Evolutionary conservation across 1,140 invertebrate species (phyloP), one percentile per base, ranked within the genome.

Genomic region (Euborellia annulipes): DNA sequence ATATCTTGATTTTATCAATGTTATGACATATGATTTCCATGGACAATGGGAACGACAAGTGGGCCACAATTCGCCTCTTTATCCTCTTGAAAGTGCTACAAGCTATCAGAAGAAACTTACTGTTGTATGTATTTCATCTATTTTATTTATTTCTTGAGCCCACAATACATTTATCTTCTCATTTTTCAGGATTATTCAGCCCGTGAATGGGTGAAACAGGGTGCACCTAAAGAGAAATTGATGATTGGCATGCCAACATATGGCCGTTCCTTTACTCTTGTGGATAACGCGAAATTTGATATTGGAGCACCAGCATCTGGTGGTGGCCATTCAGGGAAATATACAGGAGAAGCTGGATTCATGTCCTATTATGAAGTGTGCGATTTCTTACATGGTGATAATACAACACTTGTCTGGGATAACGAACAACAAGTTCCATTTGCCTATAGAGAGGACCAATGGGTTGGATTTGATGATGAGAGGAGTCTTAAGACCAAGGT

Each of bases 381-480:
- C 59, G 82, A 88, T 53, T 92, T 95, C 70, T 63, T 96, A 7
- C 78, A 83, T 38, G 82, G 79, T 54, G 83, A 87, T 47, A 93
- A 94, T 58, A 91, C 90, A 0, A 93, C 88, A 0, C 68, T 94
- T 0, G 88, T 95, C 0, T 95, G 91, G 89, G 90, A 95, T 57
- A 92, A 89, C 52, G 89, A 94, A 61, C 90, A 92, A 60, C 88
- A 90, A 68, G 89, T 91, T 45, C 92, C 88, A 30, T 94, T 93
- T 60, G 87, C 89, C 1, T 92, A 93, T 63, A 76, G 77, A 50
- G 79, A 76, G 3, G 79, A 93, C 61, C 89, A 95, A 54, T 95
- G 91, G 91, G 85, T 94, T 44, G 90, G 90, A 44, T 96, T 95
- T 58, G 91, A 96, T 58, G 91, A 95, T 56, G 87, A 91, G 55